These are phyloP conservation scores for Neuroscelio doddi DNA, from an alignment of 2,888 invertebrate genomes.

Conservation along the genomic window DNA sequence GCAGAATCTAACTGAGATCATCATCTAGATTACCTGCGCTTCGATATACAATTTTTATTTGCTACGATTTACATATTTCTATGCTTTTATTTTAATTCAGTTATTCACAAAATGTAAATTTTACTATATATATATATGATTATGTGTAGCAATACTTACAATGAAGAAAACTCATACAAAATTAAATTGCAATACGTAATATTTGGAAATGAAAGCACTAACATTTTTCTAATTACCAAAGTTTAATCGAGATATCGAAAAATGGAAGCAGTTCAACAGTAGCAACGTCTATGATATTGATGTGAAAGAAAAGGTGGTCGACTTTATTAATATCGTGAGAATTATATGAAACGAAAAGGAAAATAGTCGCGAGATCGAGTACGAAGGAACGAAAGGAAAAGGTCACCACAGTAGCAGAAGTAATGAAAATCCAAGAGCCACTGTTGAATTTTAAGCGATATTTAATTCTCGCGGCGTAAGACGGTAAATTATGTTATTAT, in stretches of 20 bases:
- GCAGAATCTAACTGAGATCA: too few relatives aligned
- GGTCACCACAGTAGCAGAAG: constrained; percentile 45
- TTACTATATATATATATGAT: too few relatives aligned
- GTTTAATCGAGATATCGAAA: too few relatives aligned
- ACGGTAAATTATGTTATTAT: constrained; percentile 69
- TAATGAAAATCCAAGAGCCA: constrained; percentile 64
- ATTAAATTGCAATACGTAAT: too few relatives aligned
- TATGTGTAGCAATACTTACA: too few relatives aligned
- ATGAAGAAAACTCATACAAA: too few relatives aligned
- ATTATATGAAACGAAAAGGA: constrained; percentile 49
- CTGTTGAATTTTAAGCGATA: constrained; percentile 66
- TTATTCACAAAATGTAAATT: too few relatives aligned
- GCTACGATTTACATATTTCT: too few relatives aligned
- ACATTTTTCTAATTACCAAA: not conserved
- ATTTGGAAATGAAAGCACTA: not conserved
- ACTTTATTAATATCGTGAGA: constrained; percentile 64
- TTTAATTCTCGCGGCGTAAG: constrained; percentile 67
- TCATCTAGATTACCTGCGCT: not conserved
- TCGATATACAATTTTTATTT: not conserved
- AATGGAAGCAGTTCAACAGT: too few relatives aligned
- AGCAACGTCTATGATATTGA: constrained; percentile 12
- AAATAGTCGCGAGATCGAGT: constrained; percentile 42
- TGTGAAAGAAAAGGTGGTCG: constrained; percentile 51
- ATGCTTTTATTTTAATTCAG: too few relatives aligned
- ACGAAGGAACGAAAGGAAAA: constrained; percentile 44